phyloP scores from a whole-genome alignment of 2,113 vertebrate genomes.

The Polypterus senegalus region DNA sequence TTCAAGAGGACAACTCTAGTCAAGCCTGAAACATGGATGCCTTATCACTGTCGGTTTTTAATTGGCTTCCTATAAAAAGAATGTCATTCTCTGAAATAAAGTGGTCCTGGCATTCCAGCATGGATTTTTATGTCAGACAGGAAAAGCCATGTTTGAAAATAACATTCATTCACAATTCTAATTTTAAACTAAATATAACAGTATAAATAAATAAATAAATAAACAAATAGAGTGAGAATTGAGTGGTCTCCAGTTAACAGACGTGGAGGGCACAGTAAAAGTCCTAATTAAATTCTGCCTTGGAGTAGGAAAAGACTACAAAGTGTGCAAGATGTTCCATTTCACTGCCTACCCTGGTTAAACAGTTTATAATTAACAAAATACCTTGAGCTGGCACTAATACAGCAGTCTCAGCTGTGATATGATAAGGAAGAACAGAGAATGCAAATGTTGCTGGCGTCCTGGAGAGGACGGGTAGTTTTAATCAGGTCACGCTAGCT shows the following conservation, averaged over 20 bases:
- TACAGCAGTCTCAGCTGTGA: conserved; percentile 20
- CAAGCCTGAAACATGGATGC: conserved; percentile 3
- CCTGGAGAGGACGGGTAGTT: conserved; percentile 31
- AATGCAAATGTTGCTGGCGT: conserved; percentile 14
- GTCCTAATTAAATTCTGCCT: conserved; percentile 18
- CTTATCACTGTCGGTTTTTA: conserved; percentile 22
- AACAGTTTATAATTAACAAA: conserved; percentile 37
- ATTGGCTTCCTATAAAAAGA: conserved; percentile 27
- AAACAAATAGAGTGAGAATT: background rate
- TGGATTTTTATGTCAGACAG: conserved; percentile 17
- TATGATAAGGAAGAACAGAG: conserved; percentile 25
- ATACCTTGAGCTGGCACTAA: conserved; percentile 28
- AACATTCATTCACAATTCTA: background rate
- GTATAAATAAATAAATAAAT: background rate
- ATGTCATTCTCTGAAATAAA: background rate
- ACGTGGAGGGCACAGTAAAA: conserved; percentile 1
- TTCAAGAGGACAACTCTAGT: conserved; percentile 22
- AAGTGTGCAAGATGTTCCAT: conserved; percentile 19
- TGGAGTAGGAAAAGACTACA: conserved; percentile 20
- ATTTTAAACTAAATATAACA: conserved; percentile 1
- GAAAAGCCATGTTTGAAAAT: background rate
- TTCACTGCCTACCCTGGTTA: conserved; percentile 33
- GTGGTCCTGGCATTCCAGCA: conserved; percentile 12
- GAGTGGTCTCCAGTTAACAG: conserved; percentile 1
- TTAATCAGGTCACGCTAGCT: conserved; percentile 17